Evolutionary conservation across 2,113 vertebrate species (phyloP).

Genomic region (Nerophis lumbriciformis): DNA sequence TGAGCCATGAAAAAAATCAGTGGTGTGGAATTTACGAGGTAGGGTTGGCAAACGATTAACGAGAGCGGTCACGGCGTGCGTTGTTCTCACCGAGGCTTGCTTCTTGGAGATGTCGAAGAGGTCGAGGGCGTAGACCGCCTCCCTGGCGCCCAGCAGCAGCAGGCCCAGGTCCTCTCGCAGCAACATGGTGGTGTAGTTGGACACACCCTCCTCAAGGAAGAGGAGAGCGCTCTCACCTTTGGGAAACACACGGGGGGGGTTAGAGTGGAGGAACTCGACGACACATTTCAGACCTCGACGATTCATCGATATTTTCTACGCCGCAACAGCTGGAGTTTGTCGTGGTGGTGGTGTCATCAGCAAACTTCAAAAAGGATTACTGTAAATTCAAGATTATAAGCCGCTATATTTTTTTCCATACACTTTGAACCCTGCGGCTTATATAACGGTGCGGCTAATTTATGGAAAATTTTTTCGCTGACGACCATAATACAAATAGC

Average conservation of each 20-base stretch:
- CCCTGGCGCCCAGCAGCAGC: conserved; percentile 72
- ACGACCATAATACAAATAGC: too few species aligned
- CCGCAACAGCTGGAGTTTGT: too few species aligned
- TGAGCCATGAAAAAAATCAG: neutral
- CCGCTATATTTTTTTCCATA: too few species aligned
- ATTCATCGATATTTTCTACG: neutral
- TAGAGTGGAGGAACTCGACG: neutral
- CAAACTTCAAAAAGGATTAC: neutral
- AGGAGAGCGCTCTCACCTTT: conserved; percentile 51
- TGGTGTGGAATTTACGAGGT: conserved; percentile 5
- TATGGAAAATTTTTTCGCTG: too few species aligned
- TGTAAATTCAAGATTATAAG: too few species aligned
- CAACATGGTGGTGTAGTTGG: conserved; percentile 72
- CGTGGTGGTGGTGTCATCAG: neutral
- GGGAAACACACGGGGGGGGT: neutral
- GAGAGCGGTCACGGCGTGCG: neutral
- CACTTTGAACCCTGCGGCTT: too few species aligned
- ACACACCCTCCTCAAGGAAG: conserved; percentile 63
- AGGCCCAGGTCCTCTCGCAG: conserved; percentile 65
- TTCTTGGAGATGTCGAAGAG: conserved; percentile 66
- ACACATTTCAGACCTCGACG: neutral
- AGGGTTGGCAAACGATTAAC: neutral
- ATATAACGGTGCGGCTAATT: too few species aligned
- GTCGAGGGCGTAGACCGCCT: conserved; percentile 72
- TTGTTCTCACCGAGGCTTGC: conserved; percentile 59